Evolutionary conservation across 1,140 invertebrate genomes (phyloP).

Genomic region (Drosophila azteca): DNA sequence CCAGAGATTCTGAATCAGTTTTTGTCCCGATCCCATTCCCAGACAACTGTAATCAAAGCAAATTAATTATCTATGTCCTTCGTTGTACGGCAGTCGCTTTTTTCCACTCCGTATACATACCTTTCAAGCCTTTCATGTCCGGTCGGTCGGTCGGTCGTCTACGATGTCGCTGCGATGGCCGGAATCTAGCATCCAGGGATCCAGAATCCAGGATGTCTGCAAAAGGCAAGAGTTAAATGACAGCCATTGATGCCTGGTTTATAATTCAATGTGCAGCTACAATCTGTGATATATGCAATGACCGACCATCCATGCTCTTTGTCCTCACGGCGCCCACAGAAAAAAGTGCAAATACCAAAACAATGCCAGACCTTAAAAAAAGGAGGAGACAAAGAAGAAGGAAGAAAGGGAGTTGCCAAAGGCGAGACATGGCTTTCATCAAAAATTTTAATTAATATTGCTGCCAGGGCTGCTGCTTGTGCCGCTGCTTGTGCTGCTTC

Average conservation of each 20-base stretch:
- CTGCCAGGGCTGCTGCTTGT: neutral
- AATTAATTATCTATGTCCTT: constrained; percentile 71
- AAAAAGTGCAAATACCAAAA: constrained; percentile 53
- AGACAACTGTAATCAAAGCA: constrained; percentile 75
- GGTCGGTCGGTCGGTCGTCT: constrained; percentile 28
- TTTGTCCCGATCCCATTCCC: constrained; percentile 20
- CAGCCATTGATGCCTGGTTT: constrained; percentile 46
- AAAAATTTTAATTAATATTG: constrained; percentile 44
- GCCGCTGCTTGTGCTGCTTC: no score
- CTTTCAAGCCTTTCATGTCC: constrained; percentile 33
- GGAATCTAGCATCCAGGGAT: neutral
- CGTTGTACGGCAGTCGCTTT: constrained; percentile 24
- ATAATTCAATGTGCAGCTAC: constrained; percentile 39
- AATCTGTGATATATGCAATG: constrained; percentile 4
- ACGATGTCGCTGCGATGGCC: constrained; percentile 21
- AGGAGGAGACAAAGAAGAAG: neutral
- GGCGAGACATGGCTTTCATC: constrained; percentile 21
- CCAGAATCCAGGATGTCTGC: constrained; percentile 16
- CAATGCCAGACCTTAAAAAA: constrained; percentile 27
- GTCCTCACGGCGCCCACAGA: constrained; percentile 4
- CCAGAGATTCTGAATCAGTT: constrained; percentile 21
- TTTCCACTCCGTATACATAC: constrained; percentile 24
- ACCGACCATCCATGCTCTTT: constrained; percentile 12
- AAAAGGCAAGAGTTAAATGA: constrained; percentile 54
- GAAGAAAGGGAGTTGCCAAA: neutral